phyloP scores from a whole-genome alignment of 2,888 invertebrate species.

The Gortyna flavago region DNA sequence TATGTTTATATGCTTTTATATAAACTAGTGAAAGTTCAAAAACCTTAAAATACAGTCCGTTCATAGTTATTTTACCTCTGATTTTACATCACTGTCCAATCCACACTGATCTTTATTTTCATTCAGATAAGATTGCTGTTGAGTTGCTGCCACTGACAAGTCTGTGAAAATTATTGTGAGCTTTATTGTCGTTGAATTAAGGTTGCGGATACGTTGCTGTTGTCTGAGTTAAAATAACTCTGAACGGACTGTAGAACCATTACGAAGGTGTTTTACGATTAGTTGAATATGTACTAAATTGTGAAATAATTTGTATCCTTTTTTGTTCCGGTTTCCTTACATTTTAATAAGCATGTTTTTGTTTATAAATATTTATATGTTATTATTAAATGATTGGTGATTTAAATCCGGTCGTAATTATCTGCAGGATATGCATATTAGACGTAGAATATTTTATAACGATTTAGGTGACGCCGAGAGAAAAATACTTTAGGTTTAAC shows the following conservation, averaged over 20 bases:
- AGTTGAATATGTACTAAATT: constrained; percentile 15
- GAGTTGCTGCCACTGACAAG: no score
- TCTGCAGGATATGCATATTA: not conserved
- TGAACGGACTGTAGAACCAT: no score
- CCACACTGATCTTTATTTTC: no score
- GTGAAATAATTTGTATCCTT: constrained; percentile 14
- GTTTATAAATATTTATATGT: constrained; percentile 36
- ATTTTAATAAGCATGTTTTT: constrained; percentile 22
- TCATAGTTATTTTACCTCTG: no score
- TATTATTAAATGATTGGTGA: not conserved
- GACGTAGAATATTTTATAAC: not conserved
- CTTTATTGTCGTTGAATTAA: no score
- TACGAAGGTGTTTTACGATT: not conserved
- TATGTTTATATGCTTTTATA: constrained; percentile 25
- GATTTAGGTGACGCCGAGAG: not conserved
- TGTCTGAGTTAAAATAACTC: no score
- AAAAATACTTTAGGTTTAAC: no score
- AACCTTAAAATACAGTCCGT: no score
- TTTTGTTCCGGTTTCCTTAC: constrained; percentile 29
- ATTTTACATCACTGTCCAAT: no score
- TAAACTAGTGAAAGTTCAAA: constrained; percentile 2
- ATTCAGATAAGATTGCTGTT: no score
- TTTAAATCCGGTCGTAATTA: constrained; percentile 1
- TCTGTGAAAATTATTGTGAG: no score
- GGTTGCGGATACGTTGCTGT: no score